Conservation (phyloP, 2,888 invertebrate genomes). For the Crossocerus cetratus region DNA sequence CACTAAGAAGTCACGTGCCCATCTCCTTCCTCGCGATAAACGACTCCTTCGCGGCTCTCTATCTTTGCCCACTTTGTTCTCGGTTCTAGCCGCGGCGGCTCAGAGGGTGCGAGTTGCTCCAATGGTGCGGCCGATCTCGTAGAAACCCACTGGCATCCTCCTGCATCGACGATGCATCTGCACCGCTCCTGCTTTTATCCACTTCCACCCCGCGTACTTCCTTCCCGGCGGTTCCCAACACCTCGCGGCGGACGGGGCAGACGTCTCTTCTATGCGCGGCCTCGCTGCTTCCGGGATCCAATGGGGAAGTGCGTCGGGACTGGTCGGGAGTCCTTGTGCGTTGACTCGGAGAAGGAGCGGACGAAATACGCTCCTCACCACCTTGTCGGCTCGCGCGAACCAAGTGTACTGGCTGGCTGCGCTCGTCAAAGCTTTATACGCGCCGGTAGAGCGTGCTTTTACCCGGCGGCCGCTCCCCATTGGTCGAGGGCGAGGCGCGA, state of each 20-base stretch:
- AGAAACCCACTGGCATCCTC: conserved; percentile 58
- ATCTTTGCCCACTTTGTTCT: conserved; percentile 1
- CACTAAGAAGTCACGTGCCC: conserved; percentile 20
- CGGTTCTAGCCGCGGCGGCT: neutral
- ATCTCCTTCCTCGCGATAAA: conserved; percentile 19
- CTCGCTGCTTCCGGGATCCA: neutral
- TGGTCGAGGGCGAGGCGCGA: conserved; percentile 23
- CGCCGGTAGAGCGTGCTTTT: conserved; percentile 52
- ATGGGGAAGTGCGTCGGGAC: neutral
- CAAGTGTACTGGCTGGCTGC: conserved; percentile 62
- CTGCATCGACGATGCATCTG: conserved; percentile 62
- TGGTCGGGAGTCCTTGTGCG: too few relatives aligned
- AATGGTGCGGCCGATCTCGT: conserved; percentile 62
- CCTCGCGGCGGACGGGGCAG: too few relatives aligned
- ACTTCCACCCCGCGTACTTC: neutral
- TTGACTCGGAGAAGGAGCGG: too few relatives aligned
- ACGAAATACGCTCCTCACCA: neutral
- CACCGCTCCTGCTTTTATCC: neutral
- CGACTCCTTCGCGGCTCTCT: neutral
- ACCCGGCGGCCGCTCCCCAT: neutral
- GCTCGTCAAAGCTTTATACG: conserved; percentile 66
- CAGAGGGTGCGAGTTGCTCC: conserved; percentile 27
- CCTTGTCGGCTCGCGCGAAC: conserved; percentile 42
- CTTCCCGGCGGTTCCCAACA: too few relatives aligned
- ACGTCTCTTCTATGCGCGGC: too few relatives aligned